Base-by-base conservation (phyloP, 1,140 invertebrate species). In the Drosophila auraria region DNA sequence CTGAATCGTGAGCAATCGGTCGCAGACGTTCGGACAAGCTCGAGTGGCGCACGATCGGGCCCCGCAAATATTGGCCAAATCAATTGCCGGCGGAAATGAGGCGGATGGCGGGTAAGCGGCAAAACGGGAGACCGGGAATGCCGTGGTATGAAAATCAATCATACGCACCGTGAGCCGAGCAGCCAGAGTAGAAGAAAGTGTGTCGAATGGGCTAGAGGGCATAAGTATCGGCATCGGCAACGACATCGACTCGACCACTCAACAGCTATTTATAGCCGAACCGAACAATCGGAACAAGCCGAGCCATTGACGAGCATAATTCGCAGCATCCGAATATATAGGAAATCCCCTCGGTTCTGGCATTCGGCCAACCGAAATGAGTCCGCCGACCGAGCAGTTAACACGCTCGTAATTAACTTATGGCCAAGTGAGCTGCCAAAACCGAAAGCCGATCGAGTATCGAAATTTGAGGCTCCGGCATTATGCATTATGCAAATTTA, bases 401-500 rank as follows among this genome's bases (percentile, higher is more conserved):
- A 79, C 76, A 79, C 75, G 76, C 63, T 79, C 63, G 59, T 47
- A 79, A 79, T 79, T 79, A 79, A 79, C 57, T 79, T 79, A 63
- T 70, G 75, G 45, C 65, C 65, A 71, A 71, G 69, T 79, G 58
- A 70, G 42, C 47, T 78, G 42, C 54, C 54, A 76, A 56, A 68
- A 60, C 47, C 51, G 64, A 54, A 51, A 63, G 33, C 54, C 54
- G 38, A 57, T 42, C 56, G 30, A 53, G 56, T 57, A 57, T 57
- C 25, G 54, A 57, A 59, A 72, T 33, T 72, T 49, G 44, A 73
- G 66, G 51, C 50, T 47, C 51, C 27, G 66, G 66, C 66, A 61
- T 65, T 65, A 61, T 61, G 71, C 71, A 74, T 83, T 83, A 65
- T 66, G 69, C 49, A 83, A 87, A 87, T 81, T 84, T 50, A 75